These are phyloP conservation scores for Panthera tigris DNA, from an alignment of 2,113 vertebrate genomes.

Conservation along the genomic window DNA sequence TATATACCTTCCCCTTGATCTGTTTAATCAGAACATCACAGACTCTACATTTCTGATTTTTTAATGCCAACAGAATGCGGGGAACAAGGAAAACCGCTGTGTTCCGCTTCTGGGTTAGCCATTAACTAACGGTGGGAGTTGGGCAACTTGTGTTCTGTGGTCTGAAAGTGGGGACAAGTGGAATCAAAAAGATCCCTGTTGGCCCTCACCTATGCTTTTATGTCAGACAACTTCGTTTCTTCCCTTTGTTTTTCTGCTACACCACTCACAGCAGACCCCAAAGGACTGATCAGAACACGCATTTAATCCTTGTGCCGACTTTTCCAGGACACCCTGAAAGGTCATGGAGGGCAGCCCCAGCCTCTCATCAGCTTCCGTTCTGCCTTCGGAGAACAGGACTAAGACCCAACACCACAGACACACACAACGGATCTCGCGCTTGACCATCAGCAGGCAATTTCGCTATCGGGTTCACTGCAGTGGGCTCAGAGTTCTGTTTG, in stretches of 20 bases:
- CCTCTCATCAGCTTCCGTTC: neutral
- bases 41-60: neutral
- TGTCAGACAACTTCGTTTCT: neutral
- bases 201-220: neutral
- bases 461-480: conserved; percentile 32
- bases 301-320: neutral
- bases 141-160: neutral
- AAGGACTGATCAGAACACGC: neutral
- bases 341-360: neutral
- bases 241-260: neutral
- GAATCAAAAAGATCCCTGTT: neutral
- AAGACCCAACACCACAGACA: neutral
- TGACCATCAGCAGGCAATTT: conserved; percentile 66
- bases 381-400: neutral
- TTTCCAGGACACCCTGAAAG: neutral
- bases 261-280: neutral
- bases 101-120: neutral
- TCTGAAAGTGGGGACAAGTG: neutral
- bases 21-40: neutral
- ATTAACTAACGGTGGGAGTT: neutral
- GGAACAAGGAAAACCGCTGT: neutral
- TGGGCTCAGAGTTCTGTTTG: conserved; percentile 78
- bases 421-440: neutral
- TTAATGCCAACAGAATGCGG: neutral
- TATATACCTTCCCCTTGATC: neutral